These are phyloP conservation scores for Ammospiza maritima DNA, from an alignment of 2,797 vertebrate genomes.

Conservation along the genomic window DNA sequence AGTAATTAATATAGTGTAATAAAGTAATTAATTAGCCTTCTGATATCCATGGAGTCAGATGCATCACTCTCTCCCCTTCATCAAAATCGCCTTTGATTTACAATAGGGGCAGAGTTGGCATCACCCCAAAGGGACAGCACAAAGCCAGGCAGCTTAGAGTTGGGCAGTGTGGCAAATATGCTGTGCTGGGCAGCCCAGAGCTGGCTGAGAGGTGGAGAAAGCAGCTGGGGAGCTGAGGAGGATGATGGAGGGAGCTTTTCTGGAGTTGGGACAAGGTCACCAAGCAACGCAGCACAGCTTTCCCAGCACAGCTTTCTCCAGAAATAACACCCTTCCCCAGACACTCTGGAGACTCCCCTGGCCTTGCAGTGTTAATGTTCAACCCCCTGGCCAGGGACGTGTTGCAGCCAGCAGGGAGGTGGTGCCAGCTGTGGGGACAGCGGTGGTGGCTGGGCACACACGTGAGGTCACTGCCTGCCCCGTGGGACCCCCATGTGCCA, in stretches of 20 bases:
- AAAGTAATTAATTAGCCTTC: too few relatives aligned
- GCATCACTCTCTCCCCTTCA: too few relatives aligned
- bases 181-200: not conserved
- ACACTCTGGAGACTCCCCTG: not conserved
- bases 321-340: not conserved
- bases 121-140: not conserved
- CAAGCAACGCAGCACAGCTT: not conserved
- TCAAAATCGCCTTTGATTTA: too few relatives aligned
- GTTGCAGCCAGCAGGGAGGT: not conserved
- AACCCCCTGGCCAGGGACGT: not conserved
- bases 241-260: not conserved
- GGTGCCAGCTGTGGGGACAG: accelerated
- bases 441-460: not conserved
- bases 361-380: constrained; percentile 23
- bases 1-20: too few relatives aligned
- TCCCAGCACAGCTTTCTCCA: not conserved
- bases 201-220: not conserved
- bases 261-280: not conserved
- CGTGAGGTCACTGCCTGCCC: not conserved
- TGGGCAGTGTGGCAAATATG: accelerated
- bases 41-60: too few relatives aligned
- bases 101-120: not conserved
- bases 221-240: not conserved
- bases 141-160: not conserved
- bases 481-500: accelerated